Evolutionary conservation across 2,113 vertebrate species (phyloP), one percentile per base, ranked within the genome.

Genomic region (Falcunculus frontatus): DNA sequence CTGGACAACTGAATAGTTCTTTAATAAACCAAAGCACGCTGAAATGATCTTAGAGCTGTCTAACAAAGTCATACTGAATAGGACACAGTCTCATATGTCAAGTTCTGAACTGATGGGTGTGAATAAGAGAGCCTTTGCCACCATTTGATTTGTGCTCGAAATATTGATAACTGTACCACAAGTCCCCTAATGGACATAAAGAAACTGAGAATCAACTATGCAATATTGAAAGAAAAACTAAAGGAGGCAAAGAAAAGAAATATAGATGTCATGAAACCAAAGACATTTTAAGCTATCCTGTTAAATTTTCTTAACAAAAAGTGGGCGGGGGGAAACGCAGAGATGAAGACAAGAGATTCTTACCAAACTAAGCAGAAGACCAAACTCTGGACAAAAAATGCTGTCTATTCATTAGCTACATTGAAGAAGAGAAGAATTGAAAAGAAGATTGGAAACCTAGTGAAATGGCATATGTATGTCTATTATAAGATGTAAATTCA

Each of bases 261-360:
- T 77, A 68, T 4, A 79, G 8, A 42, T 33, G 1, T 30, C 46
- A 20, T 37, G 22, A 94, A 93, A 78, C 5, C 21, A 91, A 91
- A 81, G 23, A 11, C 8, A 53, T 50, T 57, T 89, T 73, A 82
- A 90, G 16, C 5, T 55, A 69, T 4, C 5, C 15, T 65, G 4
- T 69, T 72, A 50, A 10, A 5, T 29, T 30, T 30, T n/a, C 41
- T 76, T 65, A 68, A 33, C 3, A 33, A 35, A 59, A 56, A n/a
- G n/a, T n/a, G n/a, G n/a, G 30, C 1, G 2, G 11, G 8, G 10
- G 4, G 37, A 6, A 14, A 23, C 18, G 5, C 13, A 27, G 13
- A 79, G 10, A 25, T 55, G 30, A 87, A 42, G 5, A 44, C 8
- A 75, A 75, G 14, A 7, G 18, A 56, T 5, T 74, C 12, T 42